Evolutionary conservation across 2,797 vertebrate species (phyloP).

Genomic region (Sebastes oblongus): DNA sequence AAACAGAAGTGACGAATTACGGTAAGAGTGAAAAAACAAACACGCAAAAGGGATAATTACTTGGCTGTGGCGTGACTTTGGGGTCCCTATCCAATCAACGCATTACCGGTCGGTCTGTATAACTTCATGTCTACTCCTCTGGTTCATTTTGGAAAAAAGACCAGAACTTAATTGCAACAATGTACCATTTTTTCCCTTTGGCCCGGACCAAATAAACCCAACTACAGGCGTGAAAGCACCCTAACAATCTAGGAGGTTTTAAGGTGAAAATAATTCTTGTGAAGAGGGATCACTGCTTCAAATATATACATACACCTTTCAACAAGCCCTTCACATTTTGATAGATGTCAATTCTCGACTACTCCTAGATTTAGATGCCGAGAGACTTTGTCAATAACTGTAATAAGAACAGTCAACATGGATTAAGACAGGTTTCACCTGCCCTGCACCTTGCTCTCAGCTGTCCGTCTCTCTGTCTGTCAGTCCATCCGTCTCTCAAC

Average conservation of each 20-base stretch:
- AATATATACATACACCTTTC: background rate
- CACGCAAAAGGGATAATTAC: background rate
- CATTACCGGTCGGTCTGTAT: no score
- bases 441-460: background rate
- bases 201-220: no score
- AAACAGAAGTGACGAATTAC: background rate
- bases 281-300: background rate
- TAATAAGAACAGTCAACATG: background rate
- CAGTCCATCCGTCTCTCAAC: slow-evolving; percentile 39
- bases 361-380: background rate
- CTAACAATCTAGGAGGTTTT: background rate
- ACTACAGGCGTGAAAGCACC: no score
- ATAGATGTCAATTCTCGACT: background rate
- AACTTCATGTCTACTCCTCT: background rate
- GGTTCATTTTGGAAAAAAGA: no score
- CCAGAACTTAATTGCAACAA: no score
- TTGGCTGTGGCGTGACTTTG: background rate
- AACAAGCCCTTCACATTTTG: background rate
- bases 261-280: background rate
- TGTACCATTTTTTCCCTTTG: no score
- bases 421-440: slow-evolving; percentile 1
- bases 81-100: no score
- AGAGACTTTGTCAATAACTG: slow-evolving; percentile 8
- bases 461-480: background rate
- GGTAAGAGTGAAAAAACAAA: background rate